Percentiles rank a stretch among this genome's conserved stretches.
phyloP scores from a whole-genome alignment of 30 jellyfish, hydroid and myxozoan genomes.

The Chrysaora quinquecirrha region DNA sequence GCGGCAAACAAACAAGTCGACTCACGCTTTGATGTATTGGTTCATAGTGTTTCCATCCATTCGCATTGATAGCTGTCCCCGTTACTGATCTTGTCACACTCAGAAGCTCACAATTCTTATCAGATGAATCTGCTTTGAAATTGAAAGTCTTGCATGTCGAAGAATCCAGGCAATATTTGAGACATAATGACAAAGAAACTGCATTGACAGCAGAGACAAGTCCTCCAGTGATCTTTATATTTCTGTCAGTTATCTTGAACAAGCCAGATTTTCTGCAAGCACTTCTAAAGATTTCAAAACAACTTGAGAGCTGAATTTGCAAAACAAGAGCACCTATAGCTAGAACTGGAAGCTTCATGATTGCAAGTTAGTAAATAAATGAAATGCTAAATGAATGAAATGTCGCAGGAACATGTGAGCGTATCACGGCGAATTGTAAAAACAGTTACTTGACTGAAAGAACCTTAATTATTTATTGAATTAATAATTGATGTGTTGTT shows the following conservation, averaged over 20 bases:
- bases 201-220: neutral
- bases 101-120: constrained; percentile 21
- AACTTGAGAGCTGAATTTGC: too few relatives aligned
- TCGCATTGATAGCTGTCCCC: neutral
- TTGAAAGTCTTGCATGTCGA: constrained; percentile 24
- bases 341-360: too few relatives aligned
- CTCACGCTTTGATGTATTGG: constrained; percentile 43
- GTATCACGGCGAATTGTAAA: too few relatives aligned
- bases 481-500: too few relatives aligned
- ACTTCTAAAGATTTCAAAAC: too few relatives aligned
- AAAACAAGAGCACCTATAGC: too few relatives aligned
- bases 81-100: neutral
- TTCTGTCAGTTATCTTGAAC: constrained; percentile 33
- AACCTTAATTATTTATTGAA: too few relatives aligned
- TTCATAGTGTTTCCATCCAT: constrained; percentile 54
- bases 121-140: neutral
- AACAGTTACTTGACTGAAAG: too few relatives aligned
- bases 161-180: constrained; percentile 12
- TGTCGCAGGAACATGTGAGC: too few relatives aligned
- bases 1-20: neutral
- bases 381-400: too few relatives aligned
- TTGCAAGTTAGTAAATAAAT: too few relatives aligned
- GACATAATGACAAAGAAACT: neutral
- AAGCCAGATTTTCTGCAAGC: constrained; percentile 31
- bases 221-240: constrained; percentile 4